Evolutionary conservation across 1,140 invertebrate species (phyloP).

Genomic region (Cydia splendana): DNA sequence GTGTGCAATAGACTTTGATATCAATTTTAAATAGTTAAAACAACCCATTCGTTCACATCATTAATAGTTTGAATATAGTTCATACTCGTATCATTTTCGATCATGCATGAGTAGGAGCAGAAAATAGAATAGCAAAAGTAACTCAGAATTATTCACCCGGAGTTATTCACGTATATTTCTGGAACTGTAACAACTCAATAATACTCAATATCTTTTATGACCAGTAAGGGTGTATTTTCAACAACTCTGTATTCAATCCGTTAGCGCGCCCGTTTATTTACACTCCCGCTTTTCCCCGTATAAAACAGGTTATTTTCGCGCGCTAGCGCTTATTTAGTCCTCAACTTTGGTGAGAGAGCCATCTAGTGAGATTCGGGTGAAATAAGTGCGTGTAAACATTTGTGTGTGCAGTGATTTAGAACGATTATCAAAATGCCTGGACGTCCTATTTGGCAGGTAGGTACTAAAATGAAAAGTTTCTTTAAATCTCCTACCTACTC

Average conservation of each 20-base stretch:
- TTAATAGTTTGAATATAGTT: too few species aligned
- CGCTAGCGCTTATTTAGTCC: conserved; percentile 76
- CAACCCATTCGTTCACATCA: too few species aligned
- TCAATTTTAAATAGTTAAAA: too few species aligned
- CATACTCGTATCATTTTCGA: too few species aligned
- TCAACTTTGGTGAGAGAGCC: conserved; percentile 75
- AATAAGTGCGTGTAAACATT: conserved; percentile 58
- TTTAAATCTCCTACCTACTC: not conserved
- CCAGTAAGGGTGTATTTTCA: conserved; percentile 70
- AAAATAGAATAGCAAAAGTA: not conserved
- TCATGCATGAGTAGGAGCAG: not conserved
- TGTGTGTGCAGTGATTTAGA: conserved; percentile 53
- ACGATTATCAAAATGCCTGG: conserved; percentile 73
- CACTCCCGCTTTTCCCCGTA: conserved; percentile 65
- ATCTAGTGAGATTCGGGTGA: conserved; percentile 67
- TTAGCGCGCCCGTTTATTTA: conserved; percentile 68
- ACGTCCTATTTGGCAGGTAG: conserved; percentile 80
- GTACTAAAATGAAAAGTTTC: conserved; percentile 46
- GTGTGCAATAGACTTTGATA: too few species aligned
- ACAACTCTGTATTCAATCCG: conserved; percentile 71
- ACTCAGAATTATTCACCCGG: too few species aligned
- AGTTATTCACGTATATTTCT: conserved; percentile 6
- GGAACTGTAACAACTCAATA: conserved; percentile 44
- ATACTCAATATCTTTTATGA: conserved; percentile 44
- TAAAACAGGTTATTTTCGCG: conserved; percentile 79